These are phyloP conservation scores for Cyclura pinguis DNA, from an alignment of 2,797 vertebrate genomes.

Conservation along the genomic window DNA sequence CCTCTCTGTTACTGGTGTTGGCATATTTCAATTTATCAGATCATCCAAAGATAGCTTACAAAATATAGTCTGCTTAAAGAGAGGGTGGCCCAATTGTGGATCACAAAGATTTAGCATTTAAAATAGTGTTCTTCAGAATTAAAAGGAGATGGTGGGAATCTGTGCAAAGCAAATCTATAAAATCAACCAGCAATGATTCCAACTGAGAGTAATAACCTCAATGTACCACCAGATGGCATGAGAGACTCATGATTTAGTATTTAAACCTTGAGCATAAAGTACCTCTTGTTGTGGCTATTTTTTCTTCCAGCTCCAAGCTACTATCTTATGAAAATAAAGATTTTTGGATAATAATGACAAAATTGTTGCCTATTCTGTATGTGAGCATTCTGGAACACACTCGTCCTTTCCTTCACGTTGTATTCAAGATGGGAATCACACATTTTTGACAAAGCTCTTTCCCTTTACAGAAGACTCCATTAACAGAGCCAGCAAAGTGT, in stretches of 20 bases:
- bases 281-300: constrained; percentile 35
- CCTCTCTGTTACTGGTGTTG: not conserved
- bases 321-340: constrained; percentile 44
- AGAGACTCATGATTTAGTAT: constrained; percentile 59
- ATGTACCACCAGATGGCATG: constrained; percentile 80
- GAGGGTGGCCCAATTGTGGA: constrained; percentile 29
- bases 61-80: constrained; percentile 33
- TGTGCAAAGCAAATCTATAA: constrained; percentile 12
- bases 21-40: constrained; percentile 47
- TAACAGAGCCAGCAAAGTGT: too few species aligned
- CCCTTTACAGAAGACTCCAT: not conserved
- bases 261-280: constrained; percentile 18
- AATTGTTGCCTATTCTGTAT: not conserved
- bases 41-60: constrained; percentile 45
- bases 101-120: constrained; percentile 38
- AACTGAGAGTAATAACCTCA: constrained; percentile 39
- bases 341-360: constrained; percentile 1
- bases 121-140: constrained; percentile 32
- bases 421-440: not conserved
- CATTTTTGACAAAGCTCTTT: not conserved
- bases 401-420: not conserved
- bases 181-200: constrained; percentile 37
- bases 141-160: not conserved
- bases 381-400: not conserved
- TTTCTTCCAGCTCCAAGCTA: constrained; percentile 49